Evolutionary conservation across 2,113 vertebrate genomes (phyloP).

Genomic region (Origma solitaria): DNA sequence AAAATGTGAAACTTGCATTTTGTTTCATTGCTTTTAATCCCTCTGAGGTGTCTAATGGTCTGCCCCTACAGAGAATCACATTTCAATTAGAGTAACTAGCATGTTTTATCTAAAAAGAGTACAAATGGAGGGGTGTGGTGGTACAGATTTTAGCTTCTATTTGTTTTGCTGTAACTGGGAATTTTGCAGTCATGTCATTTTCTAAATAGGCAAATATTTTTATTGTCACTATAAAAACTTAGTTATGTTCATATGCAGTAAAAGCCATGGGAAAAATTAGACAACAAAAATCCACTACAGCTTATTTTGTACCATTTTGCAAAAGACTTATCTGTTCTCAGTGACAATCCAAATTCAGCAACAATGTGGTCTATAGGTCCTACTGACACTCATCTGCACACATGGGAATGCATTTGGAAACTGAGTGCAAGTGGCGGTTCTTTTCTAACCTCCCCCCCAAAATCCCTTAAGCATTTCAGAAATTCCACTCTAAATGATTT

Average conservation of each 20-base stretch:
- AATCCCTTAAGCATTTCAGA: background rate
- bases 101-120: background rate
- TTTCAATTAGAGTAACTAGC: background rate
- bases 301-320: background rate
- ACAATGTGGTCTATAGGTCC: background rate
- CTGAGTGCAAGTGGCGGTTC: background rate
- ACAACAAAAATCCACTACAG: background rate
- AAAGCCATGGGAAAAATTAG: background rate
- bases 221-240: background rate
- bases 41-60: background rate
- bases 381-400: background rate
- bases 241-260: background rate
- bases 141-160: background rate
- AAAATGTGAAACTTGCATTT: background rate
- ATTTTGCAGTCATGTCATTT: background rate
- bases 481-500: background rate
- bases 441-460: background rate
- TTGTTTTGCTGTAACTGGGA: background rate
- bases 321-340: slow-evolving; percentile 9
- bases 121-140: fast-evolving
- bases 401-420: background rate
- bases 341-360: background rate
- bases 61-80: background rate
- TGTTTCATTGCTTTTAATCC: background rate
- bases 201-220: background rate